These are phyloP conservation scores for Sciaenops ocellatus DNA, from an alignment of 2,797 vertebrate species.

Conservation along the genomic window DNA sequence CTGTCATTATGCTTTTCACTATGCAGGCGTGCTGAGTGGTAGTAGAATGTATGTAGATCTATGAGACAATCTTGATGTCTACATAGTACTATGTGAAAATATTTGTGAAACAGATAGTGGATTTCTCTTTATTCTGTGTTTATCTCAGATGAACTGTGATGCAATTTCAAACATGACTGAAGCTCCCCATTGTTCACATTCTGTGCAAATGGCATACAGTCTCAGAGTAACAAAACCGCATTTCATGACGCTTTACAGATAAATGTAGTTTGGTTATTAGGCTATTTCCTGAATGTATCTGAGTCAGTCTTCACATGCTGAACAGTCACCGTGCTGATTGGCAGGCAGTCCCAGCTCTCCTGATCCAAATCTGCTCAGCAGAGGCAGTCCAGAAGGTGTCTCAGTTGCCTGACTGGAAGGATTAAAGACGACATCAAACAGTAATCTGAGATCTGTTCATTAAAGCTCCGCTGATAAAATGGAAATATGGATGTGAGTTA, in stretches of 20 bases:
- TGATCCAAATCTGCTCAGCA: constrained; percentile 70
- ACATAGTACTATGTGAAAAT: constrained; percentile 19
- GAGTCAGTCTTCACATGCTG: constrained; percentile 41
- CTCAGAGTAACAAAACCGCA: constrained; percentile 23
- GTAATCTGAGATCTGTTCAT: constrained; percentile 75
- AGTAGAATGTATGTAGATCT: constrained; percentile 31
- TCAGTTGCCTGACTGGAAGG: constrained; percentile 67
- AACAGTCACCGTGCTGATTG: constrained; percentile 53
- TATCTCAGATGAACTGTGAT: constrained; percentile 37
- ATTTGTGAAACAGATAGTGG: constrained; percentile 38
- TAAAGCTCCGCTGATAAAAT: constrained; percentile 68
- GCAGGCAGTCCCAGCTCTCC: constrained; percentile 58
- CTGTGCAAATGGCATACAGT: constrained; percentile 24
- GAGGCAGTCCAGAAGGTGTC: constrained; percentile 67
- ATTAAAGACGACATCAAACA: constrained; percentile 70
- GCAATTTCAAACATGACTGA: constrained; percentile 39
- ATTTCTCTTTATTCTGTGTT: constrained; percentile 26
- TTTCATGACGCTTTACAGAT: constrained; percentile 42
- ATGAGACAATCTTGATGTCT: constrained; percentile 36
- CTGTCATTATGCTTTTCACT: constrained; percentile 34
- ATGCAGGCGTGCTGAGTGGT: constrained; percentile 15
- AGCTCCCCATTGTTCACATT: constrained; percentile 17
- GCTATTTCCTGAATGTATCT: constrained; percentile 45
- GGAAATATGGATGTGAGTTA: constrained; percentile 65
- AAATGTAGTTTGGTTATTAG: constrained; percentile 44